Conservation (phyloP, 2,888 invertebrate species). For the Celastrina argiolus region DNA sequence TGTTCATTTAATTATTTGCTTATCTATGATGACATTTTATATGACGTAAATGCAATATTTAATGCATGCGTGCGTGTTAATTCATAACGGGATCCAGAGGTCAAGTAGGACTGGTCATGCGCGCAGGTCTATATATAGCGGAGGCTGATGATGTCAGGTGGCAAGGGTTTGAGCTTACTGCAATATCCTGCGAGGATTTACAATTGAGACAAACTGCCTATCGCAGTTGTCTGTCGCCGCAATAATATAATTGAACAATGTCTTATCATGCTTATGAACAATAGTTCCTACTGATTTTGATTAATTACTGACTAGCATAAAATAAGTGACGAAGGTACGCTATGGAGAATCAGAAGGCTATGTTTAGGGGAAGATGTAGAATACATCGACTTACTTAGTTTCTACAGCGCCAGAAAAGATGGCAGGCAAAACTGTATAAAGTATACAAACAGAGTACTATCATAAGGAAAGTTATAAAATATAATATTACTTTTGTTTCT, state of each 20-base stretch:
- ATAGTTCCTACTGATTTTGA: no score
- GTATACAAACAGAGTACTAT: not conserved
- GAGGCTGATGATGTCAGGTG: slow-evolving; percentile 55
- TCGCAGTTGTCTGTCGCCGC: no score
- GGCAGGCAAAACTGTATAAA: no score
- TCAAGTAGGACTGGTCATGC: slow-evolving; percentile 38
- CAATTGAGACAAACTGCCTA: slow-evolving; percentile 2
- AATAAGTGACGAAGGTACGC: no score
- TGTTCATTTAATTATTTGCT: no score
- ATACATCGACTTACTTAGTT: no score
- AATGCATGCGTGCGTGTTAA: slow-evolving; percentile 21
- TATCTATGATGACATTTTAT: not conserved
- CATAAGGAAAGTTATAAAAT: not conserved
- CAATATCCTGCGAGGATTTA: slow-evolving; percentile 11
- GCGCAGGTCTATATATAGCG: slow-evolving; percentile 64
- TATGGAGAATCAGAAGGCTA: no score
- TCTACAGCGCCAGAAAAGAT: no score
- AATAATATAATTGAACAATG: no score
- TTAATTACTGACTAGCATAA: no score
- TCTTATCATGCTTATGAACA: no score
- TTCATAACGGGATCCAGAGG: slow-evolving; percentile 43
- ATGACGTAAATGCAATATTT: not conserved
- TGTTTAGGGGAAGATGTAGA: no score
- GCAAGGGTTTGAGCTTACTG: slow-evolving; percentile 13
- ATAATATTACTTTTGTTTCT: not conserved